Conservation (phyloP, 2,797 vertebrate genomes). For the Tolypeutes matacus region DNA sequence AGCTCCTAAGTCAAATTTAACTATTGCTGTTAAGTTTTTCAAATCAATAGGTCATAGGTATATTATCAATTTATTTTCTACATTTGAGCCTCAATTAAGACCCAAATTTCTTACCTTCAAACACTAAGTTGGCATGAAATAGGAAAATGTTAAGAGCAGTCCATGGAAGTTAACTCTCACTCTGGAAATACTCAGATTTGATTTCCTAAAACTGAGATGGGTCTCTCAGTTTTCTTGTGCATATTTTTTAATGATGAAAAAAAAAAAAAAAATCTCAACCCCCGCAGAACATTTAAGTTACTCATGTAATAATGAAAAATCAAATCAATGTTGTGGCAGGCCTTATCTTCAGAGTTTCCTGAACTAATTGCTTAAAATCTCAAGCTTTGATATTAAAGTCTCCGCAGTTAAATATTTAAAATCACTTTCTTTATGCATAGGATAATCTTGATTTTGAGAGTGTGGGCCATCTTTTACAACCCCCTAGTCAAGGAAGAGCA, state of each 20-base stretch:
- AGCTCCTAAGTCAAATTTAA: not conserved
- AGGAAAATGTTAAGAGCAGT: not conserved
- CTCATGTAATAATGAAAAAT: slow-evolving; percentile 23
- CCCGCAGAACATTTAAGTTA: not conserved
- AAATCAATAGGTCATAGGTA: slow-evolving; percentile 21
- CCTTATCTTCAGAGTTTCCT: not conserved
- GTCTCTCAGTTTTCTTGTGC: slow-evolving; percentile 21
- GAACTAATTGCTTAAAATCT: slow-evolving; percentile 42
- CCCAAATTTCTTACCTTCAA: slow-evolving; percentile 36
- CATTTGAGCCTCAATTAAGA: not conserved
- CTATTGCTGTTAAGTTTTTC: not conserved
- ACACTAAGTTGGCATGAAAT: slow-evolving; percentile 16
- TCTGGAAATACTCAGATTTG: slow-evolving; percentile 26
- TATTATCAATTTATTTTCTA: slow-evolving; percentile 45
- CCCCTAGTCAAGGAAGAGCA: not conserved
- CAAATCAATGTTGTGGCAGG: slow-evolving; percentile 20
- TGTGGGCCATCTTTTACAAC: slow-evolving; percentile 22
- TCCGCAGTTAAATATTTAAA: slow-evolving; percentile 35
- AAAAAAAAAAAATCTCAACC: not conserved
- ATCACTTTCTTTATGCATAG: slow-evolving; percentile 16
- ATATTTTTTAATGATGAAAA: not conserved
- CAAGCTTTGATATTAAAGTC: not conserved
- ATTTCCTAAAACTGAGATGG: not conserved
- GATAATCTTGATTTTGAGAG: slow-evolving; percentile 14
- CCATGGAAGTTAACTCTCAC: not conserved